phyloP scores from a whole-genome alignment of 2,797 vertebrate species.

The Holocentrus rufus region DNA sequence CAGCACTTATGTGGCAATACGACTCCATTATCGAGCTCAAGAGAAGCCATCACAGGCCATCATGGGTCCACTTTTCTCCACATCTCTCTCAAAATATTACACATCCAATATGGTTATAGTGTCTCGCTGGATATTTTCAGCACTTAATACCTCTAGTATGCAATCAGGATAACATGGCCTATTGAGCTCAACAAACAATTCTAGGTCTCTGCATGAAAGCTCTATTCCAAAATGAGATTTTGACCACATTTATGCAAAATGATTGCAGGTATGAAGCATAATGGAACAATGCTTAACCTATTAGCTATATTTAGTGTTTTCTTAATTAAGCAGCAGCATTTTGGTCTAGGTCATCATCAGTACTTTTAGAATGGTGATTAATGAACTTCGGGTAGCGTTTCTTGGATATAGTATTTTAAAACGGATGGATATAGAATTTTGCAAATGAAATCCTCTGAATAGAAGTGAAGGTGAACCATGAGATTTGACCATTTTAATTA shows the following conservation, averaged over 20 bases:
- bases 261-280: neutral
- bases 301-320: neutral
- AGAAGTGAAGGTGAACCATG: too few relatives aligned
- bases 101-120: slow-evolving; percentile 21
- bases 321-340: neutral
- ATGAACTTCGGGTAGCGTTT: neutral
- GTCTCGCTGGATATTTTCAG: slow-evolving; percentile 34
- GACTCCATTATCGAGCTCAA: slow-evolving; percentile 57
- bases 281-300: neutral
- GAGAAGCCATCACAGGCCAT: slow-evolving; percentile 46
- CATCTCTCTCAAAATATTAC: slow-evolving; percentile 39
- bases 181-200: slow-evolving; percentile 8
- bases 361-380: neutral
- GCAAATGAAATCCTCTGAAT: neutral
- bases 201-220: slow-evolving; percentile 7
- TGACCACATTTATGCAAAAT: neutral
- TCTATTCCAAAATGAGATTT: neutral
- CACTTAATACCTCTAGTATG: slow-evolving; percentile 35
- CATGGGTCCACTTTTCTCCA: slow-evolving; percentile 38
- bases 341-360: neutral
- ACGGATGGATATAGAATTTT: neutral
- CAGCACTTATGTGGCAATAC: slow-evolving; percentile 40
- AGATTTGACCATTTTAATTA: too few relatives aligned
- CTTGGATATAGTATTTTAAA: neutral
- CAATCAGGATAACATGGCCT: slow-evolving; percentile 12